phyloP scores from a whole-genome alignment of 2,113 vertebrate species.

The Bambusicola thoracicus region DNA sequence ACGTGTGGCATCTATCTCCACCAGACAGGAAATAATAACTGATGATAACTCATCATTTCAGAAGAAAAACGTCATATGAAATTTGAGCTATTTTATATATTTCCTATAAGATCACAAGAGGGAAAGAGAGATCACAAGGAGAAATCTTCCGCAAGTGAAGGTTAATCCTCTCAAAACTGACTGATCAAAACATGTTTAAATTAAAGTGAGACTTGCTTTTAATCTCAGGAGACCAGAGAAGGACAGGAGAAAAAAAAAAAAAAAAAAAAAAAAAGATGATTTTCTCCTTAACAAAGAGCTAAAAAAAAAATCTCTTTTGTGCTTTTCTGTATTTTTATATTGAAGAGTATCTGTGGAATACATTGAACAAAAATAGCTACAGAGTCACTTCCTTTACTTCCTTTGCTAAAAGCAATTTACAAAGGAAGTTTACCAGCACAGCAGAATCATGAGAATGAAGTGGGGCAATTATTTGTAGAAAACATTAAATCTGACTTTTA shows the following conservation, averaged over 20 bases:
- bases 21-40: background rate
- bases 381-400: background rate
- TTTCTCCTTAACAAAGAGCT: background rate
- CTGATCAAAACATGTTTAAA: conserved; percentile 18
- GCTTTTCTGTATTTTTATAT: background rate
- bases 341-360: background rate
- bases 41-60: background rate
- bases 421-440: background rate
- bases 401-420: background rate
- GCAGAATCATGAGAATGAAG: background rate
- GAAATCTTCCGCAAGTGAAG: background rate
- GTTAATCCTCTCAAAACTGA: background rate
- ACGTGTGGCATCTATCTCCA: background rate
- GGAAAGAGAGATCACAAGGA: background rate
- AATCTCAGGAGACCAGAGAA: background rate
- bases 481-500: background rate
- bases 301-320: background rate
- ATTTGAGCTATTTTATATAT: conserved; percentile 5
- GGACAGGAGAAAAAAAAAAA: background rate
- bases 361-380: background rate
- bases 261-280: background rate
- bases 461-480: background rate
- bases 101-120: background rate
- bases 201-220: background rate
- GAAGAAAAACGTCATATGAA: background rate